These are phyloP conservation scores for Halyomorpha halys DNA, from an alignment of 1,140 invertebrate species.

Conservation along the genomic window DNA sequence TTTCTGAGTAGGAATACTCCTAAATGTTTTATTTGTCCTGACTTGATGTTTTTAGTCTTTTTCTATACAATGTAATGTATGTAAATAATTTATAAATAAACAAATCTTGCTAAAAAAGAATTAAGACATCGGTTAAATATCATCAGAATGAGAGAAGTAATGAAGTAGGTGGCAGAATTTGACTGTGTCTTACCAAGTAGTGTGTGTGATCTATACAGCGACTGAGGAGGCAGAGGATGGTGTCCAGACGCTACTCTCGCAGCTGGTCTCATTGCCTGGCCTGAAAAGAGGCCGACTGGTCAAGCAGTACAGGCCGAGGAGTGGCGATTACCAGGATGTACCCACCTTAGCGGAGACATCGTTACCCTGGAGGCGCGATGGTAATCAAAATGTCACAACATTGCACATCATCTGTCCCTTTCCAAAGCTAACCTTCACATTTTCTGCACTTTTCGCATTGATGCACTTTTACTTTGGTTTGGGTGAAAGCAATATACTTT, in stretches of 20 bases:
- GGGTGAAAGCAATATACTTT: too few species aligned
- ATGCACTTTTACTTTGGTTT: too few species aligned
- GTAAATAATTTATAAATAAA: too few species aligned
- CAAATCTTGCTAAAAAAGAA: too few species aligned
- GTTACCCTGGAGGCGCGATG: conserved; percentile 53
- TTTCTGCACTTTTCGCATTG: too few species aligned
- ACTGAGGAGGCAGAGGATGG: conserved; percentile 15
- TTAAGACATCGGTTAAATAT: too few species aligned
- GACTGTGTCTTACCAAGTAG: conserved; percentile 3
- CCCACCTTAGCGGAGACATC: conserved; percentile 60
- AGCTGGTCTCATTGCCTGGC: conserved; percentile 50
- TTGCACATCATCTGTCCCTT: neutral
- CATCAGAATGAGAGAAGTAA: conserved; percentile 7
- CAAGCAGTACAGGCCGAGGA: conserved; percentile 43
- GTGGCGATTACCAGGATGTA: conserved; percentile 36
- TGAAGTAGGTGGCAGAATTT: neutral
- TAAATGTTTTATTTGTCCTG: too few species aligned
- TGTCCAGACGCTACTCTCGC: conserved; percentile 41
- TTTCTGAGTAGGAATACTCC: too few species aligned
- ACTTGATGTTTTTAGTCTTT: too few species aligned
- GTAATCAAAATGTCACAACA: conserved; percentile 7
- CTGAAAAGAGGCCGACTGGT: conserved; percentile 53
- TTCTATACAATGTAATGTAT: too few species aligned
- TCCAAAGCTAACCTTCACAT: conserved; percentile 12
- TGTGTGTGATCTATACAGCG: conserved; percentile 2